Evolutionary conservation across 35 echinoderm and acorn worm genomes (phyloP).

Genomic region (Ophiothrix spiculata): DNA sequence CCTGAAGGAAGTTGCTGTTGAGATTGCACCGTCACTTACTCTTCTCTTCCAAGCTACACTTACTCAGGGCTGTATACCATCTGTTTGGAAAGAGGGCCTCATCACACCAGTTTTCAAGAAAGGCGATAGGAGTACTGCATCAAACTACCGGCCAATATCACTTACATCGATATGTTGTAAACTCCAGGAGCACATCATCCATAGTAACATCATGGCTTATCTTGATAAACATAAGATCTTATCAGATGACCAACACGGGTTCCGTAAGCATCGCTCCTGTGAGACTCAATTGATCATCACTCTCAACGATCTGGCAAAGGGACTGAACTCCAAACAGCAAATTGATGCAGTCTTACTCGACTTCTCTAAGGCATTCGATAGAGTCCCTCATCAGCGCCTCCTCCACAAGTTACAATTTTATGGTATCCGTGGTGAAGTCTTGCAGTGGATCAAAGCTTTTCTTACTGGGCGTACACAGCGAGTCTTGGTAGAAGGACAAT

Average conservation of each 20-base stretch:
- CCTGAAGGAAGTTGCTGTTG: not conserved
- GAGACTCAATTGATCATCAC: conserved; percentile 20
- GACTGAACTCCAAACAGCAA: not conserved
- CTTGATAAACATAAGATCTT: conserved; percentile 9
- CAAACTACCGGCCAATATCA: not conserved
- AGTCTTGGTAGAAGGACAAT: conserved; percentile 29
- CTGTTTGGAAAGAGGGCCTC: not conserved
- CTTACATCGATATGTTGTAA: not conserved
- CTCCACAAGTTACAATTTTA: conserved; percentile 20
- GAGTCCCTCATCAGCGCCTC: not conserved
- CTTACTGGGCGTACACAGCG: conserved; percentile 4
- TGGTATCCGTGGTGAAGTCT: conserved; percentile 26
- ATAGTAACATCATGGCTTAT: not conserved
- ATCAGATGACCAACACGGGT: conserved; percentile 10
- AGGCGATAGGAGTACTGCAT: not conserved
- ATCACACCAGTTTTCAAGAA: conserved; percentile 3
- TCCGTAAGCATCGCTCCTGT: conserved; percentile 17
- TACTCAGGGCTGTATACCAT: not conserved
- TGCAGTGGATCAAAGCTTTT: conserved; percentile 30
- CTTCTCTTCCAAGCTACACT: not conserved
- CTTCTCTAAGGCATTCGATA: too few relatives aligned
- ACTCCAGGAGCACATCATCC: conserved; percentile 4
- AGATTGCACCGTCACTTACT: not conserved
- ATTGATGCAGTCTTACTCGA: not conserved
- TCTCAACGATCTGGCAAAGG: conserved; percentile 23